Evolutionary conservation across 2,113 vertebrate species (phyloP), one percentile per base, ranked within the genome.

Genomic region (Pogonocichla stellata): DNA sequence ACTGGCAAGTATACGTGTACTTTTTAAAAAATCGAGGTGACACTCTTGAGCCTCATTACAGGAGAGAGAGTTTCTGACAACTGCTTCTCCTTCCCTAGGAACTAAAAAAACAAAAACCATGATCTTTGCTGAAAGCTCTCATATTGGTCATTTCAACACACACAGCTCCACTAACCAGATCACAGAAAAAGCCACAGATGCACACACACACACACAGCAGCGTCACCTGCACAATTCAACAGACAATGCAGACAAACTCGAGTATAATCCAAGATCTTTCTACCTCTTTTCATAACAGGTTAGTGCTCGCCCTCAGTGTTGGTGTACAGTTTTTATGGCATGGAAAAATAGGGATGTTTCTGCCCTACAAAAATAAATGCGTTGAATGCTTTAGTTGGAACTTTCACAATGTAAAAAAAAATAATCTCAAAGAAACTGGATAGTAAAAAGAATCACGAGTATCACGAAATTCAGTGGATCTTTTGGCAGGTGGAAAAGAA

Each of bases 281-380:
- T 98, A 98, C 98, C 98, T 98, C 98, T 98, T 98, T 98, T 98
- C 98, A 98, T 98, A 98, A 98, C 98, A 98, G 98, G 98, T 98
- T 98, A 98, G 97, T 97, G 98, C 97, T 98, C 97, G 97, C 97
- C 94, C 98, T 98, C 98, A 98, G 97, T 98, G 98, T 98, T 98
- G 98, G 98, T 97, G 98, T 98, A 98, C 98, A 98, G 98, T 98
- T 98, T 98, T 98, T 98, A 98, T 98, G 98, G 98, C 98, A 98
- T 97, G 98, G 98, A 90, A 98, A 98, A 98, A 98, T 98, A 97
- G 97, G 98, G 97, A 98, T 95, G 98, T 98, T 98, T 98, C 98
- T 98, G 97, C 98, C 98, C 98, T 98, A 98, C 96, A 98, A 98
- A 98, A 98, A 98, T 98, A 98, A 98, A 98, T 96, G 98, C 97